phyloP scores from a whole-genome alignment of 2,888 invertebrate species.

The Disparrhopalites patrizii region DNA sequence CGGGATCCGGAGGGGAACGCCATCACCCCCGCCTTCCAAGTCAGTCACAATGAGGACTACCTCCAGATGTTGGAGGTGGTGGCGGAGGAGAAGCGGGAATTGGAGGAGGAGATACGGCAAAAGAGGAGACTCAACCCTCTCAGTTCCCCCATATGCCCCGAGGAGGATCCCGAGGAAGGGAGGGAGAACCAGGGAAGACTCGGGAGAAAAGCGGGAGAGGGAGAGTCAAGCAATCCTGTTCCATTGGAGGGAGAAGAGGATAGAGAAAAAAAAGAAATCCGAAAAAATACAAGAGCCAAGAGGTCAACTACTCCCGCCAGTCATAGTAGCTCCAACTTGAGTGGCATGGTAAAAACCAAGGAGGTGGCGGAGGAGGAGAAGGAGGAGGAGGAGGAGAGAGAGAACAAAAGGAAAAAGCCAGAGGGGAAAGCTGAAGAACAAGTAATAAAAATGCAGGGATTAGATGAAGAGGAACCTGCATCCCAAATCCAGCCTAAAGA shows the following conservation, averaged over 20 bases:
- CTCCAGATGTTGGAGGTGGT: neutral
- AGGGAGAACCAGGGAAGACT: neutral
- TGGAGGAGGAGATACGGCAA: too few species aligned
- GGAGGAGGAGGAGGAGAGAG: neutral
- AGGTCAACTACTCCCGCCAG: too few species aligned
- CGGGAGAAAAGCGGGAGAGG: neutral
- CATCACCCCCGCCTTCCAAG: conserved; percentile 10
- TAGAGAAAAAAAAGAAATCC: neutral
- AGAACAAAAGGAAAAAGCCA: neutral
- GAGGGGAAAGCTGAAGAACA: neutral
- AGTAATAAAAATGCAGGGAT: neutral
- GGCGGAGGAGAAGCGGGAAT: neutral
- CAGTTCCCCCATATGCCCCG: too few species aligned
- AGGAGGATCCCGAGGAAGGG: neutral
- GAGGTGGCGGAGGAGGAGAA: neutral
- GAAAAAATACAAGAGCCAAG: neutral
- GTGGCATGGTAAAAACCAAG: neutral
- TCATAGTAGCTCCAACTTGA: too few species aligned
- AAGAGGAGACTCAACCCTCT: too few species aligned
- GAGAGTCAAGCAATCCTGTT: neutral
- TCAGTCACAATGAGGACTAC: conserved; percentile 3
- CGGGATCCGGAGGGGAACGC: neutral
- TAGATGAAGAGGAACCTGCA: neutral
- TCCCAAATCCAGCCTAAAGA: too few species aligned
- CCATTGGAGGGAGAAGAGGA: neutral